A percentile compares a stretch with the other conserved stretches of the same genome.
Evolutionary conservation across 2,888 invertebrate genomes (phyloP).

Genomic region (Anoncus sp.): DNA sequence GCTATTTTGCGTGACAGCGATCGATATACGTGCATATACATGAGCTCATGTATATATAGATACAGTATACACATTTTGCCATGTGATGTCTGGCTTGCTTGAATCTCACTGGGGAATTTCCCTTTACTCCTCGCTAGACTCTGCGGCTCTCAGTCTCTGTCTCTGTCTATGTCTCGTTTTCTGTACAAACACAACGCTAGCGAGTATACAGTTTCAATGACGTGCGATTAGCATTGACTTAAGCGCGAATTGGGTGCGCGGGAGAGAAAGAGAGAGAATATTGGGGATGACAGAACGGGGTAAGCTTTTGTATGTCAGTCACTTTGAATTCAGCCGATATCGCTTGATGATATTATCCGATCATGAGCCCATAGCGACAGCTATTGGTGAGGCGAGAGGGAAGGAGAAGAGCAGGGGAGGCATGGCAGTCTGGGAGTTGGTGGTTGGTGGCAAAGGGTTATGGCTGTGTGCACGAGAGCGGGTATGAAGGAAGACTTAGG

Average conservation of each 20-base stretch:
- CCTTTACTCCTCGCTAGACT: constrained; percentile 1
- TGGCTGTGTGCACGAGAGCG: neutral
- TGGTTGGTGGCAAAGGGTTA: neutral
- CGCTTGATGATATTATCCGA: constrained; percentile 65
- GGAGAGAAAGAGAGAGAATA: neutral
- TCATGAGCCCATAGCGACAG: constrained; percentile 57
- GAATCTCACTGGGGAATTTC: constrained; percentile 39
- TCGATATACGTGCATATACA: neutral
- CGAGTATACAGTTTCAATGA: constrained; percentile 61
- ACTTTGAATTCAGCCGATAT: constrained; percentile 68
- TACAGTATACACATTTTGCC: constrained; percentile 25
- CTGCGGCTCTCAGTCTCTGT: neutral
- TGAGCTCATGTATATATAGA: neutral
- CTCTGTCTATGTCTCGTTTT: constrained; percentile 30
- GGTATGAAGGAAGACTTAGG: constrained; percentile 53
- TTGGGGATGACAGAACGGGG: constrained; percentile 27
- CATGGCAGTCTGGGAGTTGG: too few species aligned
- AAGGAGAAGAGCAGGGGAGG: neutral
- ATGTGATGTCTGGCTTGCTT: constrained; percentile 34
- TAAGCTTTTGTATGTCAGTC: constrained; percentile 69
- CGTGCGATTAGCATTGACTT: constrained; percentile 65
- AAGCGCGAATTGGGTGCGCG: constrained; percentile 36
- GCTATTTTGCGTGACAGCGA: neutral
- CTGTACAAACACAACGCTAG: constrained; percentile 36
- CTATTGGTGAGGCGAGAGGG: constrained; percentile 1